Base-by-base conservation (phyloP, 2,888 invertebrate genomes). In the Pollenia amentaria region DNA sequence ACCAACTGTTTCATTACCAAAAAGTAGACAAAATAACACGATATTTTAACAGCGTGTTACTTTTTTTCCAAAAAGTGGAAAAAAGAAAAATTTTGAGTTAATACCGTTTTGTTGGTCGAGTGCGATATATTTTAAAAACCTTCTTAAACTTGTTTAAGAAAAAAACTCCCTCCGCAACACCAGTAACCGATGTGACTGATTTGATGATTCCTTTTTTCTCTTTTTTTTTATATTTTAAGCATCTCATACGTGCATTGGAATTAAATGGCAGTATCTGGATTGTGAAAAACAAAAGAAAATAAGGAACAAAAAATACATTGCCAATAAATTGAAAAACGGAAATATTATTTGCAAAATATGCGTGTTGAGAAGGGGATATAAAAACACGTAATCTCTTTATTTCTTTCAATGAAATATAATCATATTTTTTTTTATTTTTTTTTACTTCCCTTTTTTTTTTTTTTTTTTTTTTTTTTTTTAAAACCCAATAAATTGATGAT, bases 311-410 rank as follows among this genome's bases (percentile, higher is more conserved):
- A 48, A 70, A 67, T 57, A 75, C 48, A 69, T 85, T 82, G 81
- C 51, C 64, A 73, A 85, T 81, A 85, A 81, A 85, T 85, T 85
- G 81, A 81, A 81, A 85, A 81, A 77, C 12, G 73, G 42, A 77
- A 72, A 73, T 78, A 82, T 75, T 75, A 60, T 75, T 77, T 82
- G 78, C 46, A 67, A 76, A 40, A 85, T 69, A 73, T 85, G 60
- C 69, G 69, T 29, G 29, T 78, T 67, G 69, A 67, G 42, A 12
- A 29, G 73, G 51, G 29, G 42, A 73, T 81, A 77, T 65, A 53
- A 84, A 77, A 85, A 85, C 67, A 82, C 73, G 81, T 78, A 85
- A 82, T 82, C 76, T 77, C 51, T 81, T 85, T 81, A 85, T 65
- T 65, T 81, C 81, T 78, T 67, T 60, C 69, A 51, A 69, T 73